phyloP scores from a whole-genome alignment of 2,113 vertebrate genomes.

The Mesitornis unicolor region DNA sequence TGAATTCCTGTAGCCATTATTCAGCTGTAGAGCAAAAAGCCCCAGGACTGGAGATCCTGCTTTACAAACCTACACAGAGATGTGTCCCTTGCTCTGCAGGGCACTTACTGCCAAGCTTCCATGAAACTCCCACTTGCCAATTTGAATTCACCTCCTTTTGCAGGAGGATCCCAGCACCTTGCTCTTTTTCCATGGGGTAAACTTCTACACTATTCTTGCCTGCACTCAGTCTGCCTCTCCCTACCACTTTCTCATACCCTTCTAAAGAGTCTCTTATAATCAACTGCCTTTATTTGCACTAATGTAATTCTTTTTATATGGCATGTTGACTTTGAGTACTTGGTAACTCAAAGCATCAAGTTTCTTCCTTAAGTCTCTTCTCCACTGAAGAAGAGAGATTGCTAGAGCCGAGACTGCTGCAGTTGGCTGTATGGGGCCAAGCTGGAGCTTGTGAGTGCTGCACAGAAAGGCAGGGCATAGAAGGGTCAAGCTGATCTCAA shows the following conservation, averaged over 20 bases:
- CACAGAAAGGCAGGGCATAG: no score
- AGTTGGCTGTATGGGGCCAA: not conserved
- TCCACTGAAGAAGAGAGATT: not conserved
- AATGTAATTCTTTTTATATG: rapidly evolving
- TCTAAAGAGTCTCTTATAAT: not conserved
- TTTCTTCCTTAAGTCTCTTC: not conserved
- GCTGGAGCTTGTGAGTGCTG: not conserved
- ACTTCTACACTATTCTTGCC: rapidly evolving
- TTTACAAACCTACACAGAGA: not conserved
- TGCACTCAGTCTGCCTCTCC: not conserved
- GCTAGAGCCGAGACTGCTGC: not conserved
- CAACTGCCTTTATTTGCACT: not conserved
- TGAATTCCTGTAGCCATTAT: rapidly evolving
- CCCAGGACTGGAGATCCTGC: not conserved
- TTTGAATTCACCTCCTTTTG: not conserved
- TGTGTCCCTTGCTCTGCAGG: rapidly evolving
- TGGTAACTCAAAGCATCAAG: not conserved
- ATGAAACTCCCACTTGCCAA: not conserved
- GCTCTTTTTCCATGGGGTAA: rapidly evolving
- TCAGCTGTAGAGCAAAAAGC: not conserved
- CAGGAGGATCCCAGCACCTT: not conserved
- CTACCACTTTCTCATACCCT: not conserved
- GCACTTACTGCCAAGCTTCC: not conserved
- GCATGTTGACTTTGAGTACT: not conserved
- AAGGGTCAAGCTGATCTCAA: not conserved